These are phyloP conservation scores for Rallus crepitans DNA, from an alignment of 2,797 vertebrate species.

Conservation along the genomic window DNA sequence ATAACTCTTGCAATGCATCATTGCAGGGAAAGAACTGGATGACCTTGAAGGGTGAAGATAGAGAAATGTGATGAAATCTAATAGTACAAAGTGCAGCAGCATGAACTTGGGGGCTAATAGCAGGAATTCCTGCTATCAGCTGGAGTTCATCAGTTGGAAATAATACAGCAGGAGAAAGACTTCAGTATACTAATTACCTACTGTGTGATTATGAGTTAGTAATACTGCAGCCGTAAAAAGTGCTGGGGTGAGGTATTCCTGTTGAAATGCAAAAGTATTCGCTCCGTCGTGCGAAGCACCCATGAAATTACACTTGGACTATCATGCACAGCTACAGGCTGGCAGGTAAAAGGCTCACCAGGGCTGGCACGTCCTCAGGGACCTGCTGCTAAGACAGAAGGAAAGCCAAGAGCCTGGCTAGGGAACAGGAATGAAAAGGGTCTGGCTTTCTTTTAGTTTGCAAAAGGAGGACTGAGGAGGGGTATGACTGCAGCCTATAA, in stretches of 20 bases:
- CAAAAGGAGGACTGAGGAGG: background rate
- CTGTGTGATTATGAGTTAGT: background rate
- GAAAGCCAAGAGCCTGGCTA: background rate
- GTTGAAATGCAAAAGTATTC: background rate
- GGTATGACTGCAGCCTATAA: background rate
- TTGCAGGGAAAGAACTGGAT: background rate
- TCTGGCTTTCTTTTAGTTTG: background rate
- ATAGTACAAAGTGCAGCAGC: background rate
- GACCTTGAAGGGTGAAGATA: background rate
- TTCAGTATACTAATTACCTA: background rate
- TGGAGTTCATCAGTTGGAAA: background rate
- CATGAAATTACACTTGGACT: background rate
- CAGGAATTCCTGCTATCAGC: conserved; percentile 6
- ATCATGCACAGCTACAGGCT: no score
- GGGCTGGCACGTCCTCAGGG: background rate
- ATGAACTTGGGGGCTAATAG: background rate
- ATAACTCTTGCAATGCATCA: background rate
- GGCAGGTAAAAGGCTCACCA: background rate
- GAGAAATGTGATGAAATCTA: background rate
- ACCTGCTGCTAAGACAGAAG: background rate
- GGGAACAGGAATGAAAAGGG: background rate
- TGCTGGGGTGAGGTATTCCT: background rate
- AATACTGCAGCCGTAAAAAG: background rate
- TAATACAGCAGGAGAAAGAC: background rate
- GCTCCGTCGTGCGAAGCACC: rapidly evolving